These are phyloP conservation scores for Myotis davidii DNA, from an alignment of 2,113 vertebrate genomes.

Conservation along the genomic window DNA sequence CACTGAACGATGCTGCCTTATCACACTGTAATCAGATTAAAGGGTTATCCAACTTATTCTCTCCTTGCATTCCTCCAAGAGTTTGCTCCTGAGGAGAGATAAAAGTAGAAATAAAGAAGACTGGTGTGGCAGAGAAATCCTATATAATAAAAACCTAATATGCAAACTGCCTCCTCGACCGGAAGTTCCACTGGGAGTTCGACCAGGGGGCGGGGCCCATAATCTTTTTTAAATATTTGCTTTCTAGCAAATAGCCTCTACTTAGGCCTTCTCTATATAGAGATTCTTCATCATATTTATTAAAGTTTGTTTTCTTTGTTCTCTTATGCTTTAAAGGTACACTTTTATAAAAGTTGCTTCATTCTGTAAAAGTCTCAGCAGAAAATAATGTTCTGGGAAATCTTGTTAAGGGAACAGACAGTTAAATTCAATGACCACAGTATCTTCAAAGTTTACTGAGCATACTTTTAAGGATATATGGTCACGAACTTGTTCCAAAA, in stretches of 20 bases:
- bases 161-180: no score
- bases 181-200: no score
- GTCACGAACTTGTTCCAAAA: not conserved
- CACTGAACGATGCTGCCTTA: not conserved
- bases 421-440: not conserved
- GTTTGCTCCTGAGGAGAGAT: not conserved
- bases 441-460: not conserved
- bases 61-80: not conserved
- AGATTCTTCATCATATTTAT: not conserved
- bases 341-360: not conserved
- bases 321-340: not conserved
- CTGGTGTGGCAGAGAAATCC: not conserved
- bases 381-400: not conserved
- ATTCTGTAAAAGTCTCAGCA: not conserved
- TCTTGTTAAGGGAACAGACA: not conserved
- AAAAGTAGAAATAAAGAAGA: not conserved
- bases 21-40: not conserved
- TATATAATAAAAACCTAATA: no score
- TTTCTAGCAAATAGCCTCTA: not conserved
- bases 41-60: not conserved
- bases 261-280: not conserved
- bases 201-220: not conserved
- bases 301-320: not conserved
- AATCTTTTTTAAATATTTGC: not conserved
- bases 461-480: not conserved